A percentile compares a stretch with the other conserved stretches of the same genome.
Evolutionary conservation across 2,113 vertebrate genomes (phyloP).

Genomic region (Apeltes quadracus): DNA sequence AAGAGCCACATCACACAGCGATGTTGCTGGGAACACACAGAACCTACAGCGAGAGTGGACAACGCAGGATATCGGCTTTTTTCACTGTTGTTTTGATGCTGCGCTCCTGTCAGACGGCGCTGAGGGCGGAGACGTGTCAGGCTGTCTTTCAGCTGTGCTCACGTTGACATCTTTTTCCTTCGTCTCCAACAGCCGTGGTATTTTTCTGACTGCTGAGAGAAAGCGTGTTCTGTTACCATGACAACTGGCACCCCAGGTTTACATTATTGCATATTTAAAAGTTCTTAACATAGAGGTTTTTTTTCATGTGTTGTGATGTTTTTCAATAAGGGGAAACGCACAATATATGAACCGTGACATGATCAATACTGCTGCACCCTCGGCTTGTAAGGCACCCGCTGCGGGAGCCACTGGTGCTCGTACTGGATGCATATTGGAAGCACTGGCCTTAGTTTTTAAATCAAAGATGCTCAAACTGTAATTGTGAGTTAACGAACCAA

Average conservation of each 20-base stretch:
- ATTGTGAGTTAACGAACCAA: constrained; percentile 10
- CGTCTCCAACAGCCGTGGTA: not conserved
- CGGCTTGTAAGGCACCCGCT: not conserved
- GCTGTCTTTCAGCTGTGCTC: not conserved
- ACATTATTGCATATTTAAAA: not conserved
- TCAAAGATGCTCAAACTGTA: not conserved
- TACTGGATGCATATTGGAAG: not conserved
- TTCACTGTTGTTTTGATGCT: not conserved
- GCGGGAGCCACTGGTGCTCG: not conserved
- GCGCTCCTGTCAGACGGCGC: not conserved
- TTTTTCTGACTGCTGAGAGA: not conserved
- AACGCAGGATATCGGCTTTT: not conserved
- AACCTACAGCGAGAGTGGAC: not conserved
- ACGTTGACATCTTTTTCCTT: not conserved
- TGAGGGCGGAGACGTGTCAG: not conserved
- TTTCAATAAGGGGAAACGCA: not conserved
- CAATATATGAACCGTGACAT: not conserved
- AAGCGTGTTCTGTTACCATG: constrained; percentile 16
- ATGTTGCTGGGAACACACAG: not conserved
- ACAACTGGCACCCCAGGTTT: not conserved
- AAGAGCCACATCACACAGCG: not conserved
- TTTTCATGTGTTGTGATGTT: not conserved
- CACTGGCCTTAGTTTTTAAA: not conserved
- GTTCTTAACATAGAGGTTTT: not conserved
- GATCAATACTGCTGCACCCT: not conserved